Evolutionary conservation across 2,888 invertebrate species (phyloP).

Genomic region (Polietes domitor): DNA sequence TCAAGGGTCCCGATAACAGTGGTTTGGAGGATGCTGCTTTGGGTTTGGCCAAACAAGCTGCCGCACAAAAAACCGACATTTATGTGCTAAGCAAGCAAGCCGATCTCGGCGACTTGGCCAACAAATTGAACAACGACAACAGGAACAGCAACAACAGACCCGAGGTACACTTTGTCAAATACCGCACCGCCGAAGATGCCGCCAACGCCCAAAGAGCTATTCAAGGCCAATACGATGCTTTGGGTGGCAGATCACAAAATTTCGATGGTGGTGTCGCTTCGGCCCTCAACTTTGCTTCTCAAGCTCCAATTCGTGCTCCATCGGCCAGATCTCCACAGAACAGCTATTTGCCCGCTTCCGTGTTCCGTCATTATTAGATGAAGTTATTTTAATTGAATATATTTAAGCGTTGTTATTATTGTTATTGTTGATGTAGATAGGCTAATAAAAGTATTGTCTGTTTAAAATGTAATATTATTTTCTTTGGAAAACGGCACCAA

Average conservation of each 20-base stretch:
- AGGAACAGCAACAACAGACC: conserved; percentile 72
- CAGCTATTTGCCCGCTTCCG: conserved; percentile 72
- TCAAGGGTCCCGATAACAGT: conserved; percentile 73
- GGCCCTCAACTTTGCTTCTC: conserved; percentile 71
- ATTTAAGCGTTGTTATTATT: no score
- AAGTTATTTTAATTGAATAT: no score
- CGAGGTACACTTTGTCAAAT: conserved; percentile 74
- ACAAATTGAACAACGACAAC: conserved; percentile 69
- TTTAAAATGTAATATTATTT: no score
- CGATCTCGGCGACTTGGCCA: conserved; percentile 71
- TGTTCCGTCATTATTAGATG: conserved; percentile 68
- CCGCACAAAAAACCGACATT: conserved; percentile 73
- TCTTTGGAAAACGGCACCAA: no score
- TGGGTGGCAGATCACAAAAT: conserved; percentile 70
- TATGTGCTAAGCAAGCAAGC: conserved; percentile 76
- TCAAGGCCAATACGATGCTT: conserved; percentile 70
- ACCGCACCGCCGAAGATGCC: conserved; percentile 72
- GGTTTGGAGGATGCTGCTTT: conserved; percentile 73
- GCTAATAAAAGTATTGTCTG: no score
- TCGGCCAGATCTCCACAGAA: conserved; percentile 68
- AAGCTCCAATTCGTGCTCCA: conserved; percentile 56
- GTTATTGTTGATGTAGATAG: no score
- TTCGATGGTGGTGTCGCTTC: conserved; percentile 75
- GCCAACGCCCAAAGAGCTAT: conserved; percentile 71
- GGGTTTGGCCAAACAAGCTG: conserved; percentile 71